Base-by-base conservation (phyloP, 2,113 vertebrate genomes). In the Archocentrus centrarchus region DNA sequence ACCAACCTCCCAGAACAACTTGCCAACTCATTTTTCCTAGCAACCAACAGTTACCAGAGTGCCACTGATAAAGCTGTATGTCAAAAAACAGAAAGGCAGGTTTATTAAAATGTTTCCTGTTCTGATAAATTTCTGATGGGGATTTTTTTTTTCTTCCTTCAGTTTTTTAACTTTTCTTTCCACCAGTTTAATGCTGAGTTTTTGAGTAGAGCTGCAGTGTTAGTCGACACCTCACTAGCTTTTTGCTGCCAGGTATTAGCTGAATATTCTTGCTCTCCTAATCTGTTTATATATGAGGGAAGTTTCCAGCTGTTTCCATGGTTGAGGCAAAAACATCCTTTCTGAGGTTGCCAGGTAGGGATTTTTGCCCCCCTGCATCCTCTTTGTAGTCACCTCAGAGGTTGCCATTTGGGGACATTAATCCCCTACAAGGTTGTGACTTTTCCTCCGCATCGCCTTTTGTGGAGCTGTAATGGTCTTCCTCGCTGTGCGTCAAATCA, bases 401-500 rank as follows among this genome's bases (percentile, higher is more conserved):
- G 77, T 77, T 87, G 80, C 61, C 75, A 75, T 80, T 82, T 61
- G 30, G 64, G 64, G 82, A 87, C 77, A 66, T 79, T 88, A 87
- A 89, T 85, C 81, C 81, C 79, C 80, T 59, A 47, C 59, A 53
- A 81, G 85, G 85, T 85, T 64, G 22, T 17, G 86, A 87, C 73
- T 89, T 82, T 62, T 85, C 85, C 82, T 79, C 61, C 78, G 63
- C 61, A 11, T 82, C 70, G 50, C 41, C 79, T 61, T 84, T 79
- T 88, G 77, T 91, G 47, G 76, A 79, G 30, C 73, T 39, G 73
- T 68, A 83, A 81, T 80, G 79, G 82, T 58, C 83, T 82, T 61
- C 70, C 86, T 86, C 20, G 66, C 91, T 89, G 85, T 90, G 90
- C 79, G 1, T 91, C 91, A 91, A 90, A 93, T 90, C 89, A 89